Base-by-base conservation (phyloP, 2,113 vertebrate genomes). In the Emydura subglobosa region DNA sequence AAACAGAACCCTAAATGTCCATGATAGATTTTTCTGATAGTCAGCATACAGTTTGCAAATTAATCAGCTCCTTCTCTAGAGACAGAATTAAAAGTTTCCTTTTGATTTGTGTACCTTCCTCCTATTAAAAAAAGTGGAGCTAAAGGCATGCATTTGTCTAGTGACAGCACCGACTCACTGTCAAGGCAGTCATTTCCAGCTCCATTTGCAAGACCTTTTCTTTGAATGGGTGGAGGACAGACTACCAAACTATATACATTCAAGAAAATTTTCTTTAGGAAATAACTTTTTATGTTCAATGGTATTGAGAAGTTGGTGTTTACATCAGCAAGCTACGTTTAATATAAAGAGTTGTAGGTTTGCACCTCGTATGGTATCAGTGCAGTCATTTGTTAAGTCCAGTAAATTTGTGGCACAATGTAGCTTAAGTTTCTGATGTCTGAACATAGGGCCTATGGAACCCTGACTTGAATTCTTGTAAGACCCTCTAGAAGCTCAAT, bases 251-350 rank as follows among this genome's bases (percentile, higher is more conserved):
- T 39, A 68, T 10, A 21, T 83, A 12, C 68, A 79, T 88, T 4
- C 25, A 92, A 10, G 24, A 90, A 94, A 82, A 87, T 31, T 79
- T 24, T 85, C 78, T 91, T 93, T 89, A 95, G 82, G 91, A 96
- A 83, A 90, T 81, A 51, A 82, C 42, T 4, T 82, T 22, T 34
- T 44, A 10, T 10, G 1, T 85, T 91, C 68, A 91, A 59, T 55
- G 29, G 86, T 68, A 84, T 82, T 85, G 24, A 22, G 84, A 90
- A 89, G 25, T 76, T 72, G 83, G 54, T 44, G 81, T n/a, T 39
- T 5, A 86, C 93, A 89, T 49, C 90, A 53, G 47, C n/a, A 92
- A 90, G 25, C 34, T 72, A 72, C 50, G 16, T 22, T 91, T 87
- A 68, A 54, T 91, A 59, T 55, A 65, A 2, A 5, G 89, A 95